A percentile compares a stretch with the other conserved stretches of the same genome.
Evolutionary conservation across 2,797 vertebrate genomes (phyloP).

Genomic region (Chaetophractus vellerosus): DNA sequence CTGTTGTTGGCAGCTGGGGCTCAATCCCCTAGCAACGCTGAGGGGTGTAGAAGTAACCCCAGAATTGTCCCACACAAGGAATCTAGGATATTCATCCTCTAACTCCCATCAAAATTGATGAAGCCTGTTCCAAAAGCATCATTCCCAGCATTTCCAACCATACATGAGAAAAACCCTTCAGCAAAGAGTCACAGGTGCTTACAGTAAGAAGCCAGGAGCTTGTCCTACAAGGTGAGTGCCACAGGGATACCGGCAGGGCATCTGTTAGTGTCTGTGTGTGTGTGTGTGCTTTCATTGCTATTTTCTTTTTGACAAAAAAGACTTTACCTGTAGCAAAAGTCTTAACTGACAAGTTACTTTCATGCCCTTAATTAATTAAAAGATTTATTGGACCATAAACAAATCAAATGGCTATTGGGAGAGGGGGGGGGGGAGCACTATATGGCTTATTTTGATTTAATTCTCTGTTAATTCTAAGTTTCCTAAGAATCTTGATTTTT

Average conservation of each 20-base stretch:
- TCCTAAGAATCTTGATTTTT: background rate
- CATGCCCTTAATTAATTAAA: constrained; percentile 47
- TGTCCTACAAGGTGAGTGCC: background rate
- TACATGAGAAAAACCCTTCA: background rate
- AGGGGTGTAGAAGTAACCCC: background rate
- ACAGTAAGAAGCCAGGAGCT: background rate
- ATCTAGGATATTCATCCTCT: background rate
- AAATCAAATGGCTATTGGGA: constrained; percentile 11
- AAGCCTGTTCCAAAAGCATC: background rate
- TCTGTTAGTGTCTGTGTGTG: background rate
- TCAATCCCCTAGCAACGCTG: background rate
- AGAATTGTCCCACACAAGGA: background rate
- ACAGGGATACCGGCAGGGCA: background rate
- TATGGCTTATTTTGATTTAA: constrained; percentile 41
- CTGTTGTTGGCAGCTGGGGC: background rate
- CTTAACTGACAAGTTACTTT: constrained; percentile 42
- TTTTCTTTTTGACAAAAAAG: constrained; percentile 12
- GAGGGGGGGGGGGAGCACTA: background rate
- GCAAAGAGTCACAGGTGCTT: background rate
- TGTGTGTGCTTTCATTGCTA: background rate
- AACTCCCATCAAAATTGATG: background rate
- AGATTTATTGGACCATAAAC: background rate
- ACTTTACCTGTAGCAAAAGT: constrained; percentile 29
- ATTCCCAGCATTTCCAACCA: background rate
- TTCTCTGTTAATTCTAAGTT: constrained; percentile 12